A percentile compares a stretch with the other conserved stretches of the same genome.
Conservation (phyloP, 2,888 invertebrate genomes). For the Lamellibrachia columna region DNA sequence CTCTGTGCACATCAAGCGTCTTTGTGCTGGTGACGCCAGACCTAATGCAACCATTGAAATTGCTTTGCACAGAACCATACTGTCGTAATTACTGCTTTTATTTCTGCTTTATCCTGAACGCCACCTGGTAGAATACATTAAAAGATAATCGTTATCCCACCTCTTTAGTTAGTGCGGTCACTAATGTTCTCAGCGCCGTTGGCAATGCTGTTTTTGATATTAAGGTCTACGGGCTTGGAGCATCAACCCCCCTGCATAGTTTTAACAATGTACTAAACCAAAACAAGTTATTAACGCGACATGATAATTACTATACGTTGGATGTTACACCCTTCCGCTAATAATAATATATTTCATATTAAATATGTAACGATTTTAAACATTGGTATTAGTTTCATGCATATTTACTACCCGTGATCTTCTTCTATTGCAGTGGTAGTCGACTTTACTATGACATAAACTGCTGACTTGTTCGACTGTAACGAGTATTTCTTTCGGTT, state of each 20-base stretch:
- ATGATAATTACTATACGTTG: background rate
- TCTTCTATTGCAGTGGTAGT: background rate
- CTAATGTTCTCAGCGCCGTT: background rate
- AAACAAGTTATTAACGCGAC: background rate
- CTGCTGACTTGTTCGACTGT: background rate
- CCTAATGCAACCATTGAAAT: background rate
- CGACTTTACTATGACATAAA: background rate
- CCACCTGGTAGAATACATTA: background rate
- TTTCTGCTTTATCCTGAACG: background rate
- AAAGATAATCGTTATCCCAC: background rate
- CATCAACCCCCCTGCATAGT: background rate
- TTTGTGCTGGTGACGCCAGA: background rate
- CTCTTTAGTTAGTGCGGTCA: background rate
- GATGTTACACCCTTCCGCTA: background rate
- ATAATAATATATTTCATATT: background rate
- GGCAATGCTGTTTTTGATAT: background rate
- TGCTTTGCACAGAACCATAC: background rate
- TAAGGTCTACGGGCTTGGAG: background rate
- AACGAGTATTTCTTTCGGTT: background rate
- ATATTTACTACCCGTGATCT: background rate
- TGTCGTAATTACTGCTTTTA: background rate
- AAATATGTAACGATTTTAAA: background rate
- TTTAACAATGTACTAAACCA: background rate
- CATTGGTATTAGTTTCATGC: background rate
- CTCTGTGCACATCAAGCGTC: background rate